phyloP scores from a whole-genome alignment of 2,888 invertebrate species.

The Rhingia rostrata region DNA sequence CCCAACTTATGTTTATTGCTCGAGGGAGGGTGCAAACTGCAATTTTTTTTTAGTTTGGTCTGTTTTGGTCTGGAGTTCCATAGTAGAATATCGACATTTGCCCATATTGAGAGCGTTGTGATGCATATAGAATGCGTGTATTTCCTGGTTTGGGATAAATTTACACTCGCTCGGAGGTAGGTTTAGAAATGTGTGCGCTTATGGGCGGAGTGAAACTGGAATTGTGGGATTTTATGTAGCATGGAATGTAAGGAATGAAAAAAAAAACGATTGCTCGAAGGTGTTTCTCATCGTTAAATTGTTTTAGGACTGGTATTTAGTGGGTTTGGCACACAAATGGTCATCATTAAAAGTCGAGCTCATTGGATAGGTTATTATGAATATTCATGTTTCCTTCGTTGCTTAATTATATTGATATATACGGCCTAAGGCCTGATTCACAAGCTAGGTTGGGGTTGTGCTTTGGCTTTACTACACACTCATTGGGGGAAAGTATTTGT shows the following conservation, averaged over 20 bases:
- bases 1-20: slow-evolving; percentile 2
- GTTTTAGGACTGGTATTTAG: too few species aligned
- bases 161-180: neutral
- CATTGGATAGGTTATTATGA: neutral
- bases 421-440: too few species aligned
- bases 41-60: slow-evolving; percentile 3
- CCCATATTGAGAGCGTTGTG: slow-evolving; percentile 58
- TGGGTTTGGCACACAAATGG: neutral
- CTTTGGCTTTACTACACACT: too few species aligned
- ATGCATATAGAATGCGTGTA: slow-evolving; percentile 19
- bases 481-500: too few species aligned
- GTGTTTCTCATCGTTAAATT: too few species aligned
- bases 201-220: slow-evolving; percentile 26
- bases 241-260: slow-evolving; percentile 1
- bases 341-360: neutral
- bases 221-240: slow-evolving; percentile 10
- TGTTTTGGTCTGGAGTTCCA: neutral
- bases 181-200: slow-evolving; percentile 7
- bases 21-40: slow-evolving; percentile 46
- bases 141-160: slow-evolving; percentile 50
- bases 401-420: too few species aligned
- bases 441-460: too few species aligned
- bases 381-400: too few species aligned
- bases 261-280: too few species aligned
- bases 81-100: slow-evolving; percentile 52